These are phyloP conservation scores for Colius striatus DNA, from an alignment of 2,113 vertebrate genomes.

Conservation along the genomic window DNA sequence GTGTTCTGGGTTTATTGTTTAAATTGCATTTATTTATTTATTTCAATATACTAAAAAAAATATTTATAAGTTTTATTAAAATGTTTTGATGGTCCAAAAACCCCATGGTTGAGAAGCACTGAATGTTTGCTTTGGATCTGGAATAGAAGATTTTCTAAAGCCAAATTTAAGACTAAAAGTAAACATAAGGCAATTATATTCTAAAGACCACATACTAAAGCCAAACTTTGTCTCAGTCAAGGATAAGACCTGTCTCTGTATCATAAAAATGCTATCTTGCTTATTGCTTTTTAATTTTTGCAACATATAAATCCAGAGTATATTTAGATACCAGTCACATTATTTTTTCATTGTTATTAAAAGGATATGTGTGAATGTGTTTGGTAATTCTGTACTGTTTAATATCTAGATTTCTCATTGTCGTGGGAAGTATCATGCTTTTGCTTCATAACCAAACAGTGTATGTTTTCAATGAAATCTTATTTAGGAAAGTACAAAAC, in stretches of 20 bases:
- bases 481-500: slow-evolving; percentile 44
- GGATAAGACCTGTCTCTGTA: background rate
- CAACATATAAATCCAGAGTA: background rate
- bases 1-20: background rate
- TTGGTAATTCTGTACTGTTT: background rate
- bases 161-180: background rate
- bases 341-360: background rate
- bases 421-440: background rate
- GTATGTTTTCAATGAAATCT: slow-evolving; percentile 44
- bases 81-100: background rate
- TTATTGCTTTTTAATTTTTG: background rate
- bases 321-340: background rate
- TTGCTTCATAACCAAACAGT: background rate
- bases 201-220: background rate
- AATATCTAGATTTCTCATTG: slow-evolving; percentile 13
- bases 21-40: background rate
- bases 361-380: background rate
- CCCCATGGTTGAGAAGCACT: background rate
- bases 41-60: background rate
- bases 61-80: background rate
- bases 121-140: background rate
- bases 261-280: background rate
- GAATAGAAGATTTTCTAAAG: background rate
- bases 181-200: background rate
- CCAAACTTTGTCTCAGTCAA: background rate